Percentiles rank a stretch among this genome's conserved stretches.
These are phyloP conservation scores for Nephila pilipes DNA, from an alignment of 1,140 invertebrate genomes.

Conservation along the genomic window DNA sequence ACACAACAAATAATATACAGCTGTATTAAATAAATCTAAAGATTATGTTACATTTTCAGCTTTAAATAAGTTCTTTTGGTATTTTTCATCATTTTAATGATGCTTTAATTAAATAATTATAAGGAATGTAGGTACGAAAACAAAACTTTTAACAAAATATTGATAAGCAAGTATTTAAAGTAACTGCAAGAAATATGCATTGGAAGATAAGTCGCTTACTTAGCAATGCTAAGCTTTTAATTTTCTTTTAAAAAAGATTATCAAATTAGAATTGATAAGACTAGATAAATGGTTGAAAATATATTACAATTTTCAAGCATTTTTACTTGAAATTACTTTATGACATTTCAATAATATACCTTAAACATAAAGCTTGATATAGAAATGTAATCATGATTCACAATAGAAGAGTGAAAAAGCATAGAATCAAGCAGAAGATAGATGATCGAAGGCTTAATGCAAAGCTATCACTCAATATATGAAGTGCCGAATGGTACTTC, in stretches of 20 bases:
- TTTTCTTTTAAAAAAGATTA: neutral
- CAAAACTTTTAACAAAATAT: no score
- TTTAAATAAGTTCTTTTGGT: no score
- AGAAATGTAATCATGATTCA: neutral
- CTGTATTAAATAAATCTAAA: no score
- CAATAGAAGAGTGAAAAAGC: neutral
- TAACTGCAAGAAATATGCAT: no score
- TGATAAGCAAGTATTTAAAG: no score
- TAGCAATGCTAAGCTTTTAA: neutral
- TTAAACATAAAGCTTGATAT: neutral
- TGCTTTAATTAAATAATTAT: no score
- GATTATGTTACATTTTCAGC: no score
- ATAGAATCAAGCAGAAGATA: constrained; percentile 19
- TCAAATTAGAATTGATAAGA: neutral
- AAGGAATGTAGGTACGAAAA: no score
- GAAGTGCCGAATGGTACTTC: constrained; percentile 80
- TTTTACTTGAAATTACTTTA: neutral
- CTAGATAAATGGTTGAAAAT: constrained; percentile 29
- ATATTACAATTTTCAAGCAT: neutral
- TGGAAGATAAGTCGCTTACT: no score
- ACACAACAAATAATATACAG: no score
- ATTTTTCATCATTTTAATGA: no score
- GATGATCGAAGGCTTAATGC: constrained; percentile 10
- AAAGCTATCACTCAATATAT: constrained; percentile 69
- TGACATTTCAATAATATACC: neutral